phyloP scores from a whole-genome alignment of 1,140 invertebrate species.

The Papilio aristodemus region DNA sequence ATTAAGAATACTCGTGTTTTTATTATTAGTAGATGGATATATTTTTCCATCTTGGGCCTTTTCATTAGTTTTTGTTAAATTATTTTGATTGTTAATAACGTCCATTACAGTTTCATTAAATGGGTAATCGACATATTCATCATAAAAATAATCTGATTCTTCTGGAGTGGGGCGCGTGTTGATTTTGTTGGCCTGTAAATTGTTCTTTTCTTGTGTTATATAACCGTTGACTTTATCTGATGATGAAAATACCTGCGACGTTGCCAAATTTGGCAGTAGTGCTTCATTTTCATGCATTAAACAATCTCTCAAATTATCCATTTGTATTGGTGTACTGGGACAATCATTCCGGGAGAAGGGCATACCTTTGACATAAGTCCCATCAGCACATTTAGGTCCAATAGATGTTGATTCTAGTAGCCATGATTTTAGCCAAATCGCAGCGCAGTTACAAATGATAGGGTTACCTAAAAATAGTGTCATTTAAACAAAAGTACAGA shows the following conservation, averaged over 20 bases:
- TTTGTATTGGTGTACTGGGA: conserved; percentile 64
- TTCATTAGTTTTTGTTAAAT: conserved; percentile 53
- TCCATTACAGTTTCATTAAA: conserved; percentile 81
- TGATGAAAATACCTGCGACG: conserved; percentile 79
- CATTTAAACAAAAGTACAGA: conserved; percentile 19
- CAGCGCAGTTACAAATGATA: conserved; percentile 88
- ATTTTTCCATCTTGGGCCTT: conserved; percentile 72
- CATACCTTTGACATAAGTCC: conserved; percentile 85
- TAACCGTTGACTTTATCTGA: conserved; percentile 79
- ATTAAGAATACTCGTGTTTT: conserved; percentile 76
- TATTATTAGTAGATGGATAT: conserved; percentile 84
- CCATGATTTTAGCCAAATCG: conserved; percentile 92
- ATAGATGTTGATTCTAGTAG: conserved; percentile 85
- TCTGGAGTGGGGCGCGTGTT: conserved; percentile 82
- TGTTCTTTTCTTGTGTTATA: conserved; percentile 67
- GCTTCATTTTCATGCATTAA: conserved; percentile 84
- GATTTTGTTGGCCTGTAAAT: conserved; percentile 65
- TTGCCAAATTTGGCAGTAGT: conserved; percentile 76
- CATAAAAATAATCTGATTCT: conserved; percentile 90
- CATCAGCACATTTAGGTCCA: conserved; percentile 88
- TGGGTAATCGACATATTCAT: conserved; percentile 89
- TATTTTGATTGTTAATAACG: conserved; percentile 58
- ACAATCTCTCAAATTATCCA: conserved; percentile 78
- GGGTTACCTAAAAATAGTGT: conserved; percentile 86
- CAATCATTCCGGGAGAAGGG: conserved; percentile 86